Conservation (phyloP, 2,888 invertebrate species). For the Meta bourneti region DNA sequence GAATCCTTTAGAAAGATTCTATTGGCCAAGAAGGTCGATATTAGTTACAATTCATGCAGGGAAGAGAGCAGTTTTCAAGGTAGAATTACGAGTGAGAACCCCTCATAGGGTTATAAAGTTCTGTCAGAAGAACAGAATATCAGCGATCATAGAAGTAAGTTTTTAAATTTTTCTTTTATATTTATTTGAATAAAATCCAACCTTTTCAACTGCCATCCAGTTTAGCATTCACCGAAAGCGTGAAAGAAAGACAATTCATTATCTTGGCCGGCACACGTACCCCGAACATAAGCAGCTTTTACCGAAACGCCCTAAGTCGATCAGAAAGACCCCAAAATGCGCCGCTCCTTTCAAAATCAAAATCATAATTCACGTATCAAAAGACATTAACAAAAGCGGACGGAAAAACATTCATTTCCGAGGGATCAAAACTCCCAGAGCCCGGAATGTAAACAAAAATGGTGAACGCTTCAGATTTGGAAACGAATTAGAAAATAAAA, state of each 20-base stretch:
- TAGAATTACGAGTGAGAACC: too few relatives aligned
- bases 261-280: background rate
- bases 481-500: slow-evolving; percentile 42
- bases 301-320: background rate
- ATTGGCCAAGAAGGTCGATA: too few relatives aligned
- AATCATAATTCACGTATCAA: background rate
- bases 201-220: background rate
- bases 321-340: background rate
- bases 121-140: too few relatives aligned
- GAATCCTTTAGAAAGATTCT: too few relatives aligned
- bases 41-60: too few relatives aligned
- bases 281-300: background rate
- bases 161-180: too few relatives aligned
- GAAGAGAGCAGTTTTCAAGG: too few relatives aligned
- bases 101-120: too few relatives aligned
- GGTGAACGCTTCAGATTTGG: background rate
- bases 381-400: background rate
- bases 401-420: background rate
- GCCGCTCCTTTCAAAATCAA: background rate
- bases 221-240: background rate
- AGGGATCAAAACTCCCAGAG: background rate
- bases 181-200: background rate
- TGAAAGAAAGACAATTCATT: background rate
- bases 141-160: too few relatives aligned
- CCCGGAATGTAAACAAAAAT: slow-evolving; percentile 23